A percentile compares a stretch with the other conserved stretches of the same genome.
These are phyloP conservation scores for Pseudolaguvia tuberculata DNA, from an alignment of 2,113 vertebrate species.

Conservation along the genomic window DNA sequence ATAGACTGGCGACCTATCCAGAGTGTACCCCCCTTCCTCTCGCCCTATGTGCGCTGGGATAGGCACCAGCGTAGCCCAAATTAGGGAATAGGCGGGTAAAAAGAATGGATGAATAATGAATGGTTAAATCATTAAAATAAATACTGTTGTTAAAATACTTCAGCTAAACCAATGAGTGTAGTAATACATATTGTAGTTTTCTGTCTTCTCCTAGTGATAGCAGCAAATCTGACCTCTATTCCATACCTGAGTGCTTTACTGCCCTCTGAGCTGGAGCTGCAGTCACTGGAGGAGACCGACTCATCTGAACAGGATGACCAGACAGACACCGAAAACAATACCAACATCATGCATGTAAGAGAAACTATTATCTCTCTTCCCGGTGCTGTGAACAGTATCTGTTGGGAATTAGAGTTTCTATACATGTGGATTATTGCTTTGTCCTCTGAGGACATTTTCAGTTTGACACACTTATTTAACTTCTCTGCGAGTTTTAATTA, in stretches of 20 bases:
- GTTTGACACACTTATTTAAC: neutral
- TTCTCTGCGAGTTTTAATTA: no score
- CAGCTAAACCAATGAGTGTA: no score
- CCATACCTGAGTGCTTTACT: conserved; percentile 93
- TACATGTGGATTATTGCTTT: neutral
- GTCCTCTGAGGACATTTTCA: neutral
- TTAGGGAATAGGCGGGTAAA: no score
- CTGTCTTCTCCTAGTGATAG: conserved; percentile 77
- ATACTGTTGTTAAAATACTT: no score
- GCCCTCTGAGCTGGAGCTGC: conserved; percentile 92
- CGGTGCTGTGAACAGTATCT: neutral
- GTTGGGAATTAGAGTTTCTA: neutral
- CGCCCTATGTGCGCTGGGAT: no score
- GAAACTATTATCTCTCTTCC: neutral
- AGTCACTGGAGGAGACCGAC: conserved; percentile 93
- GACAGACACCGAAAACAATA: conserved; percentile 85
- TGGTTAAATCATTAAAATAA: no score
- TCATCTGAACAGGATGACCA: conserved; percentile 97
- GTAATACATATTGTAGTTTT: no score
- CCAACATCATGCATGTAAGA: conserved; percentile 72
- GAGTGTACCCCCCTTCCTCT: no score
- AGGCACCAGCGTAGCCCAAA: no score
- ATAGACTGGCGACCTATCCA: no score
- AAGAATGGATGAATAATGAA: no score
- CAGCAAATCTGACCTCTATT: conserved; percentile 81